Evolutionary conservation across 1,140 invertebrate species (phyloP), one percentile per base, ranked within the genome.

Genomic region (Hypothenemus hampei): DNA sequence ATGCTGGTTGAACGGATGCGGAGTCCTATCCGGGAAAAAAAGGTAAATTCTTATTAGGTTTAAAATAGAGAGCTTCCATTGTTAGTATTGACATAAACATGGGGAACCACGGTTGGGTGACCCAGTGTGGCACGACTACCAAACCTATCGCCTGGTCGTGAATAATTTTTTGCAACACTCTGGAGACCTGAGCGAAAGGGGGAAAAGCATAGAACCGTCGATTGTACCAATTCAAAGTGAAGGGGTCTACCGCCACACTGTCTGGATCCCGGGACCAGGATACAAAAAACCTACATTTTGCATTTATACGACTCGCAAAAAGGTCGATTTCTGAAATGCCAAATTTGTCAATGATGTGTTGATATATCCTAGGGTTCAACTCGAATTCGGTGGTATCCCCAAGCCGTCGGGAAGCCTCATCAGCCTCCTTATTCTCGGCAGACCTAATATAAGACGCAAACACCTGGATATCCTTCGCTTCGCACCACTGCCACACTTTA

Each of bases 131-230:
- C 47, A 69, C 62, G 1, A 66, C 43, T 3, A 68, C 10, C 11
- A 68, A 55, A 5, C 62, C 64, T 21, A 7, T 39, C 37, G 63
- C 58, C 26, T 60, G 52, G 18, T 67, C 65, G 16, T 7, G 11
- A 20, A 57, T 57, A 37, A 62, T 61, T 61, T 66, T 66, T 20
- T 55, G 26, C 33, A 65, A 49, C n/a, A 55, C 57, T 49, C 58
- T 59, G 2, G 58, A 26, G 40, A 67, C 57, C 16, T 62, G 3
- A 1, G 50, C 15, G 48, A 67, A 60, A 16, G 63, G 64, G n/a
- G 62, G 64, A 53, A 67, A 66, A 19, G 62, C 63, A 22, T 67
- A 66, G 57, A 65, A 65, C 11, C 43, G 57, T 8, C 22, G 39
- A 15, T 58, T 21, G 26, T 22, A 45, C 60, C 65, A 65, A 16